Evolutionary conservation across 2,888 invertebrate species (phyloP).

Genomic region (Aromia moschata): DNA sequence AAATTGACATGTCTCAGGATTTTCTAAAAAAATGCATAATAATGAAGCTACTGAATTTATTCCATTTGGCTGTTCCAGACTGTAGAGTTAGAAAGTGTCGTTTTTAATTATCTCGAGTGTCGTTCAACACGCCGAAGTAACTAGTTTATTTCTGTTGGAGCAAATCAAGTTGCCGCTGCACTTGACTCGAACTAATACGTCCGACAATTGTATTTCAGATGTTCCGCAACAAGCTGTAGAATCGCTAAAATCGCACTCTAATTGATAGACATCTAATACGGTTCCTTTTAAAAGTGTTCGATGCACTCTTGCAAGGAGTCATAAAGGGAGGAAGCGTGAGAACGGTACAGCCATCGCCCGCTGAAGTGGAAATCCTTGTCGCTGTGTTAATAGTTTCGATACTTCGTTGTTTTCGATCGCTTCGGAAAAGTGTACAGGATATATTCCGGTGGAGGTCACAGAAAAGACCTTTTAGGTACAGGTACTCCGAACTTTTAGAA

Average conservation of each 20-base stretch:
- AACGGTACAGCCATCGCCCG: slow-evolving; percentile 50
- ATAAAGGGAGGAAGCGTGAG: slow-evolving; percentile 50
- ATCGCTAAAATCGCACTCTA: slow-evolving; percentile 18
- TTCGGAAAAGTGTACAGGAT: slow-evolving; percentile 32
- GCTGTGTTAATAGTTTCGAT: slow-evolving; percentile 53
- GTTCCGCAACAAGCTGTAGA: neutral
- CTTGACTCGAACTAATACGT: neutral
- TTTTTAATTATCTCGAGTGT: neutral
- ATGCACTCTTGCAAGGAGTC: slow-evolving; percentile 26
- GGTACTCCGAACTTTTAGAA: no score
- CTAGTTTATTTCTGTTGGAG: neutral
- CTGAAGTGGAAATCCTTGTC: slow-evolving; percentile 56
- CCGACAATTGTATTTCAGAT: slow-evolving; percentile 7
- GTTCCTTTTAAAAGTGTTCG: slow-evolving; percentile 23
- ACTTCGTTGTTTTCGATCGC: slow-evolving; percentile 50
- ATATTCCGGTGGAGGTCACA: neutral
- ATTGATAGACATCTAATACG: slow-evolving; percentile 32
- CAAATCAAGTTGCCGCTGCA: neutral
- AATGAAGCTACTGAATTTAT: no score
- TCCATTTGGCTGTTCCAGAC: no score
- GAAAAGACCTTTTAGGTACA: neutral
- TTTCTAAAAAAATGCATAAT: no score
- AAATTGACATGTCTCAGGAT: no score
- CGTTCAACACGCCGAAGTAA: neutral
- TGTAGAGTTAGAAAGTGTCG: neutral